Evolutionary conservation across 2,888 invertebrate species (phyloP), one percentile per base, ranked within the genome.

Genomic region (Tryphoninae sp.): DNA sequence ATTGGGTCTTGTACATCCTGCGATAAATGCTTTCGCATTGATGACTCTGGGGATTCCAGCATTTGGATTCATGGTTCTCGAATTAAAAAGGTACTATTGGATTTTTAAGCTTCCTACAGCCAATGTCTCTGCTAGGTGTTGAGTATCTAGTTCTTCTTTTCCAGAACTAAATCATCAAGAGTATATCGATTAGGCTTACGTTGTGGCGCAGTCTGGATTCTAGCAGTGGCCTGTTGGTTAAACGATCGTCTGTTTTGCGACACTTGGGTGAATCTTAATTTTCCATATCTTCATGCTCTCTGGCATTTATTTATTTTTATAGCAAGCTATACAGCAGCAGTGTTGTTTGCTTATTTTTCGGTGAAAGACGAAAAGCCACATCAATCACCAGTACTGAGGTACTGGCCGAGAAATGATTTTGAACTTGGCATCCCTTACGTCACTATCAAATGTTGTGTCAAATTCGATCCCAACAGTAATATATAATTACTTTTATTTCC

Each of bases 291-390:
- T 88, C 97, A 97, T 90, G 96, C 96, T 11, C 93, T 96, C 19
- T 97, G 97, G 97, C 97, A 97, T 90, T 92, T 97, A 13, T 94
- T 96, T 72, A 96, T 96, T 85, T 96, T 96, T 88, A 95, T 97
- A 68, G 95, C 96, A 0, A 94, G 95, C 45, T 97, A 96, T 87
- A 95, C 96, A 4, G 95, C 95, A 13, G 93, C 96, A 19, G 96
- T 97, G 6, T 93, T 97, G 0, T 96, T 95, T 88, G 96, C 96
- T 0, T 97, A 96, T 90, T 96, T 96, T 90, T 95, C 95, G 86
- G 96, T 96, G 0, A 93, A 94, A 73, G 95, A 95, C 67, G 96
- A 96, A 88, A 93, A 94, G 80, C 96, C 96, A 0, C 95, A 96
- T 73, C 94, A 95, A 84, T 94, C 94, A 72, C 95, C 96, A 0